Percentiles rank a stretch among this genome's conserved stretches.
These are phyloP conservation scores for Struthidea cinerea DNA, from an alignment of 2,113 vertebrate genomes.

Conservation along the genomic window DNA sequence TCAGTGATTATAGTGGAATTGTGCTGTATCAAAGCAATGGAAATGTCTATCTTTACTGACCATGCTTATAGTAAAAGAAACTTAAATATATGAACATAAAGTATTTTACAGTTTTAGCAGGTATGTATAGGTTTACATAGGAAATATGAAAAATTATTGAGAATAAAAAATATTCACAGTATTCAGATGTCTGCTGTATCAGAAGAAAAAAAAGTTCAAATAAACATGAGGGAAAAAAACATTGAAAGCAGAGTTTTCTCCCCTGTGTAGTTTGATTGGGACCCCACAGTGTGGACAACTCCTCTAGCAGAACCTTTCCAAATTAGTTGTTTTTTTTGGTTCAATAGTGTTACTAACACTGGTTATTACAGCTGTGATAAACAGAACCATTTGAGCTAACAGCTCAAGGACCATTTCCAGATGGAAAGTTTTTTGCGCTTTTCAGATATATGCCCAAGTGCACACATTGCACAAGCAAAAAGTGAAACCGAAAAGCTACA, in stretches of 20 bases:
- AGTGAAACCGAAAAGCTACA: not conserved
- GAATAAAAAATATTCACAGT: not conserved
- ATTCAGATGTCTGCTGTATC: not conserved
- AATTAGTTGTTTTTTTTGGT: not conserved
- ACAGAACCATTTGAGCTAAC: not conserved
- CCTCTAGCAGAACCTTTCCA: not conserved
- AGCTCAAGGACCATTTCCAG: not conserved
- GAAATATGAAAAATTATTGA: not conserved
- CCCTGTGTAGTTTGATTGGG: too few relatives aligned
- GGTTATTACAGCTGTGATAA: not conserved
- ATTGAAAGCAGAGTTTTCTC: not conserved
- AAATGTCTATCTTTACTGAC: not conserved
- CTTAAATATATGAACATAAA: not conserved
- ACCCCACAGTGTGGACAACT: not conserved
- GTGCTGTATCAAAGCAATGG: not conserved
- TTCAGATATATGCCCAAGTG: not conserved
- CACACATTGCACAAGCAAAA: not conserved
- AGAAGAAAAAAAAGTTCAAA: not conserved
- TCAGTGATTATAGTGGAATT: not conserved
- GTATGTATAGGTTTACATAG: not conserved
- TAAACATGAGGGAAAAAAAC: not conserved
- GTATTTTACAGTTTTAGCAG: not conserved
- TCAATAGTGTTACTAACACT: not conserved
- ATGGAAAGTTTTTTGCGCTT: not conserved
- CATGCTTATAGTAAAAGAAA: not conserved